phyloP scores from a whole-genome alignment of 2,113 vertebrate genomes.

The Agelaius phoeniceus region DNA sequence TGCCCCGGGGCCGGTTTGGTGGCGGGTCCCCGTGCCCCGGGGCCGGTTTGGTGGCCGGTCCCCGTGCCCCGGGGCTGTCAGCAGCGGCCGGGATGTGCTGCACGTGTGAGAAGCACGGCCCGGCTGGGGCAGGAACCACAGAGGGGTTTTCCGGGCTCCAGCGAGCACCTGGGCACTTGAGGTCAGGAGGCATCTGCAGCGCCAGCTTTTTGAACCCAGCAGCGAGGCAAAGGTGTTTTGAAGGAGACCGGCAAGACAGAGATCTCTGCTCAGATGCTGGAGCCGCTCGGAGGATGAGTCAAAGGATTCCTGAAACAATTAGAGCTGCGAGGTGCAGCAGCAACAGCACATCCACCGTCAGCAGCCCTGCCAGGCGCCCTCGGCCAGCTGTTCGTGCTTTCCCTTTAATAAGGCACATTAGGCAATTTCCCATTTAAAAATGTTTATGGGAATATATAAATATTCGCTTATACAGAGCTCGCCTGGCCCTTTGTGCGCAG shows the following conservation, averaged over 20 bases:
- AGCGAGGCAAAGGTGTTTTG: background rate
- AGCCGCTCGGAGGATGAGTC: background rate
- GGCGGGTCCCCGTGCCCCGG: no score
- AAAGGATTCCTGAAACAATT: slow-evolving; percentile 1
- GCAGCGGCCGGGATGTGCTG: background rate
- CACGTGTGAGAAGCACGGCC: slow-evolving; percentile 9
- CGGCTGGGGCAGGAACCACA: background rate
- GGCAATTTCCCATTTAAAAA: slow-evolving; percentile 44
- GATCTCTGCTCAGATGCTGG: background rate
- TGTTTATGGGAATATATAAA: slow-evolving; percentile 7
- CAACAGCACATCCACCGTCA: background rate
- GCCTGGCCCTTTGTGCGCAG: background rate
- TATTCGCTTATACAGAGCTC: background rate
- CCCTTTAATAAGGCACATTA: background rate
- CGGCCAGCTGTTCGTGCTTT: background rate
- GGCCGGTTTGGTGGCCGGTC: no score
- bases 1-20: background rate
- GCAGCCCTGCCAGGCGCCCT: background rate
- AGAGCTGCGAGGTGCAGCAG: background rate
- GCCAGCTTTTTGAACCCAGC: background rate
- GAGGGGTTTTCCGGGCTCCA: slow-evolving; percentile 56
- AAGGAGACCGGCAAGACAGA: background rate
- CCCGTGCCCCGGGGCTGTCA: background rate
- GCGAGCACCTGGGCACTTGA: background rate
- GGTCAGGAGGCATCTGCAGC: background rate